phyloP scores from a whole-genome alignment of 1,140 invertebrate species.

The Aricia agestis region DNA sequence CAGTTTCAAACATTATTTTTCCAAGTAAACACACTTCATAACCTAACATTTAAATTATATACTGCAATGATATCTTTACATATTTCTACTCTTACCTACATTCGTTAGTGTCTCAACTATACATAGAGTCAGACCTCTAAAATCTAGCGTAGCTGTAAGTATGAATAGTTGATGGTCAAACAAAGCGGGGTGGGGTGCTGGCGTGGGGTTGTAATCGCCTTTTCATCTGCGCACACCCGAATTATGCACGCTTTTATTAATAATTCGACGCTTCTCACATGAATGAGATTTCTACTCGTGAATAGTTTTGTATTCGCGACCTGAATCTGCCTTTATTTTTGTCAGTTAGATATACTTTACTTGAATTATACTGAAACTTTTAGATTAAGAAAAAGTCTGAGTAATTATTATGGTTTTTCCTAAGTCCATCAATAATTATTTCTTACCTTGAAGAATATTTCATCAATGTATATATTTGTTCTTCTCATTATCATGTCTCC shows the following conservation, averaged over 20 bases:
- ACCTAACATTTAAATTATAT: too few relatives aligned
- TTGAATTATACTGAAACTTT: too few relatives aligned
- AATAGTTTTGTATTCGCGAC: conserved; percentile 13
- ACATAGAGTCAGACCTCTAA: not conserved
- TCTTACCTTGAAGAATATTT: too few relatives aligned
- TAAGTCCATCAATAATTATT: too few relatives aligned
- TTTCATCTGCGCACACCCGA: conserved; percentile 45
- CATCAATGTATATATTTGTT: too few relatives aligned
- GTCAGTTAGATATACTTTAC: not conserved
- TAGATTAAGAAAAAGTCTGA: too few relatives aligned
- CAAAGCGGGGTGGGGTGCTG: conserved; percentile 22
- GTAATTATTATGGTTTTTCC: too few relatives aligned
- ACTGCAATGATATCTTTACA: not conserved
- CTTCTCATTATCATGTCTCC: too few relatives aligned
- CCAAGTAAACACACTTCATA: too few relatives aligned
- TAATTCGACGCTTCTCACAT: conserved; percentile 49
- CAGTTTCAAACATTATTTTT: too few relatives aligned
- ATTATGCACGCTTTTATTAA: conserved; percentile 66
- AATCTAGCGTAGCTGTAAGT: conserved; percentile 15
- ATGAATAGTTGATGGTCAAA: conserved; percentile 19
- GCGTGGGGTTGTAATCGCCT: conserved; percentile 46
- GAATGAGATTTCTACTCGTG: conserved; percentile 33
- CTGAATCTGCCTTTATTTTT: conserved; percentile 16
- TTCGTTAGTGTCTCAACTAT: not conserved
- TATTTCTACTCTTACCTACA: not conserved